Percentiles rank a stretch among this genome's conserved stretches.
Evolutionary conservation across 2,113 vertebrate species (phyloP).

Genomic region (Eptesicus fuscus): DNA sequence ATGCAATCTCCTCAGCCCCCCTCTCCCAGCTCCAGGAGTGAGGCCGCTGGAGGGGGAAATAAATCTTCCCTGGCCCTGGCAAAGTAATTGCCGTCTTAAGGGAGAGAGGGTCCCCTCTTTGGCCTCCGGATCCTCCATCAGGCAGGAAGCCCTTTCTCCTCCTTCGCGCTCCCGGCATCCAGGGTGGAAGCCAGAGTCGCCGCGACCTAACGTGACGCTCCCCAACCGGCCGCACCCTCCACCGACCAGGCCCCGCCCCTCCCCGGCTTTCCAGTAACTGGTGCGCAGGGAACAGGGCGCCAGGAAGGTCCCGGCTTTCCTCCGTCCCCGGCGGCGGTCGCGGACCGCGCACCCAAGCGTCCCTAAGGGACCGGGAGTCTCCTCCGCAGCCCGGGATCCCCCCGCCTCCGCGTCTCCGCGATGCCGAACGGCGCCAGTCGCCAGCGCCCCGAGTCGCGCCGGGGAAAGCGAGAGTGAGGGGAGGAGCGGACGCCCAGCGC

Average conservation of each 20-base stretch:
- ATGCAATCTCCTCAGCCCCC: background rate
- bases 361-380: background rate
- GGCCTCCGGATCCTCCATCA: background rate
- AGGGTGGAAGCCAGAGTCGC: background rate
- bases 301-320: background rate
- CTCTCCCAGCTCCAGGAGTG: background rate
- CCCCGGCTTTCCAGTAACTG: conserved; percentile 16
- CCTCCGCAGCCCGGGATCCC: background rate
- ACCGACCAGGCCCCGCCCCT: conserved; percentile 4
- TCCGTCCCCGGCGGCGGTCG: no score
- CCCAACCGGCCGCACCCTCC: background rate
- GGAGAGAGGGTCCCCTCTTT: background rate
- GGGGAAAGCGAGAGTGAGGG: conserved; percentile 42
- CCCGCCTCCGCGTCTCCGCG: background rate
- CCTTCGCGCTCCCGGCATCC: background rate
- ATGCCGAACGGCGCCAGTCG: conserved; percentile 13
- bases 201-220: background rate
- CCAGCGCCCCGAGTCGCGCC: conserved; percentile 46
- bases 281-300: background rate
- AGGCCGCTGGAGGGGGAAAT: background rate
- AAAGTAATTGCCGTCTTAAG: background rate
- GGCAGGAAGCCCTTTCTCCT: background rate
- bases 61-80: background rate
- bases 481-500: conserved; percentile 40
- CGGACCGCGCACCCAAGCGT: background rate